phyloP scores from a whole-genome alignment of 2,888 invertebrate species.

The Perithous albicinctus region DNA sequence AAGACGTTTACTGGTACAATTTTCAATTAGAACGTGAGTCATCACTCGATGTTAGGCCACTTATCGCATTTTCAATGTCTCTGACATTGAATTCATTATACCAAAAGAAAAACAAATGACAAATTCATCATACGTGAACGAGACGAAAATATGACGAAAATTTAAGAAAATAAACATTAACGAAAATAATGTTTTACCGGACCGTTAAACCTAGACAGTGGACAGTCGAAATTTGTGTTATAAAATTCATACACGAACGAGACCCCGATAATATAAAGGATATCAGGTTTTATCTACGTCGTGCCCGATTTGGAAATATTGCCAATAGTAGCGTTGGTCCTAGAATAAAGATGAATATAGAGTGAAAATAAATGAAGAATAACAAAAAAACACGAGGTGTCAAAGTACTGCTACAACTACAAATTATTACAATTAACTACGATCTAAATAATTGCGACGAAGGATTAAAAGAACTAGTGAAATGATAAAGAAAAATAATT shows the following conservation, averaged over 20 bases:
- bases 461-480: slow-evolving; percentile 55
- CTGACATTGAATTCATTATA: slow-evolving; percentile 19
- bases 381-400: slow-evolving; percentile 75
- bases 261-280: slow-evolving; percentile 60
- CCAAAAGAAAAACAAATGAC: not conserved
- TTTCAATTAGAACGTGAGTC: slow-evolving; percentile 24
- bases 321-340: slow-evolving; percentile 74
- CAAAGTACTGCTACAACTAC: slow-evolving; percentile 80
- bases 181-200: not conserved
- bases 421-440: slow-evolving; percentile 70
- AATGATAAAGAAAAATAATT: slow-evolving; percentile 35
- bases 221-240: slow-evolving; percentile 41
- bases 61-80: slow-evolving; percentile 33
- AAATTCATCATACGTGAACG: slow-evolving; percentile 25
- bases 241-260: slow-evolving; percentile 65
- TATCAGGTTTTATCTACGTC: slow-evolving; percentile 65
- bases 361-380: slow-evolving; percentile 38
- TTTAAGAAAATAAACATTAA: not conserved
- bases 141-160: slow-evolving; percentile 22
- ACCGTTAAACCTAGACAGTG: slow-evolving; percentile 5
- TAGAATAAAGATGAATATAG: slow-evolving; percentile 76
- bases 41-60: slow-evolving; percentile 28
- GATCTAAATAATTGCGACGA: slow-evolving; percentile 71
- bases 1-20: slow-evolving; percentile 28
- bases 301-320: slow-evolving; percentile 79